Base-by-base conservation (phyloP, 2,113 vertebrate genomes). In the Tretioscincus oriximinensis region DNA sequence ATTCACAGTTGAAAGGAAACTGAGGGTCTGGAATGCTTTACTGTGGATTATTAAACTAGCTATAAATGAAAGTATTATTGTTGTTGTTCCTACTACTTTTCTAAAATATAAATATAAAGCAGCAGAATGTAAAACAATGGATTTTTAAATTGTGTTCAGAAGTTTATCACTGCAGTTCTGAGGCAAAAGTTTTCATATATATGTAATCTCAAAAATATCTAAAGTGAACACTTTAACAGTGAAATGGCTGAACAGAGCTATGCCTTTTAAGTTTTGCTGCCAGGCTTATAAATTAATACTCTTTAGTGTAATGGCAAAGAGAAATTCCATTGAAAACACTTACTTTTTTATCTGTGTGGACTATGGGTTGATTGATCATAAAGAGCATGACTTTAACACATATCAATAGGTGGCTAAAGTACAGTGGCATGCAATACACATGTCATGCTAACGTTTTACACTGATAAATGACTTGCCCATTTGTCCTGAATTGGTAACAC, bases 261-360 rank as follows among this genome's bases (percentile, higher is more conserved):
- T 72, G 41, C 68, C 49, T 78, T 80, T 78, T 82, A 58, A 18
- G 77, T 85, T 88, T 81, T 28, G 65, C 70, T 68, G 75, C 82
- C 75, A 90, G 85, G 49, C 49, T 67, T 80, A 26, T 4, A 58
- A 88, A 78, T 68, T 54, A 77, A 87, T 91, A 78, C 63, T 80
- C 70, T 83, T 80, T 90, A 90, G 86, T 89, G 24, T 76, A 29
- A 70, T 1, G n/a, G 73, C 77, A 85, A 77, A 88, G 91, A 90
- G 89, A 92, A 91, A 93, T 92, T 88, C 86, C 78, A 51, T 85
- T 82, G 83, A 90, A 85, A 85, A 88, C 79, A 87, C 89, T 91
- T 89, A 85, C 86, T 92, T 92, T 86, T 86, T 73, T 78, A 77
- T 24, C 72, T 66, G 20, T 0, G 0, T 35, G 45, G 67, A 22